Evolutionary conservation across 2,888 invertebrate genomes (phyloP).

Genomic region (Trissolcus brochymenae): DNA sequence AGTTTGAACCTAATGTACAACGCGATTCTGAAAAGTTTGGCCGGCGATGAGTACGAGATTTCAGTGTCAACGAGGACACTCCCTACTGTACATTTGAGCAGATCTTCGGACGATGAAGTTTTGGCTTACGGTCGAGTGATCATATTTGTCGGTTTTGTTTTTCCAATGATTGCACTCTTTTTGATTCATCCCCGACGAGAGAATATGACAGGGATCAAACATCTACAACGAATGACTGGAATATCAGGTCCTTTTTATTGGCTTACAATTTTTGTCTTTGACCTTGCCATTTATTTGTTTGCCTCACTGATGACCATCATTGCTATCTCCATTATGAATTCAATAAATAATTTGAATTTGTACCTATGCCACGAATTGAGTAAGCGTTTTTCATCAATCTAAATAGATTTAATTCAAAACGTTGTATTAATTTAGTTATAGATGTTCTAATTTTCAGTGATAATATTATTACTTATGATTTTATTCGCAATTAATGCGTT

Average conservation of each 20-base stretch:
- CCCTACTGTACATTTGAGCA: constrained; percentile 59
- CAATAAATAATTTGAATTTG: constrained; percentile 61
- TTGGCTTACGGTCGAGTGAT: constrained; percentile 59
- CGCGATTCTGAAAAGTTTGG: constrained; percentile 68
- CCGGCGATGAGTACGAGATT: constrained; percentile 66
- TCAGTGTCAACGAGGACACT: constrained; percentile 64
- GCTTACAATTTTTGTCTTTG: constrained; percentile 80
- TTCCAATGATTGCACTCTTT: constrained; percentile 75
- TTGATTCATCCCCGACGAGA: constrained; percentile 82
- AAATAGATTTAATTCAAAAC: neutral
- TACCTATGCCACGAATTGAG: constrained; percentile 76
- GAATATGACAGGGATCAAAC: constrained; percentile 80
- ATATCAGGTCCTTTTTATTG: constrained; percentile 81
- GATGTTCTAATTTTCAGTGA: constrained; percentile 62
- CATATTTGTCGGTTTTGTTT: constrained; percentile 63
- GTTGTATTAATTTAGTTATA: no score
- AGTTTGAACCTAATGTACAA: constrained; percentile 78
- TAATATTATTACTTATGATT: constrained; percentile 83
- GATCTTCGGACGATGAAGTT: constrained; percentile 27
- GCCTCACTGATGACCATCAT: constrained; percentile 63
- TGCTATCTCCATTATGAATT: constrained; percentile 65
- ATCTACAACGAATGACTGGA: constrained; percentile 83
- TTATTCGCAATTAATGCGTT: constrained; percentile 82
- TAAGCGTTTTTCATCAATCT: constrained; percentile 52
- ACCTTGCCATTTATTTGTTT: constrained; percentile 76